A percentile compares a stretch with the other conserved stretches of the same genome.
phyloP scores from a whole-genome alignment of 2,113 vertebrate genomes.

The Azemiops feae region DNA sequence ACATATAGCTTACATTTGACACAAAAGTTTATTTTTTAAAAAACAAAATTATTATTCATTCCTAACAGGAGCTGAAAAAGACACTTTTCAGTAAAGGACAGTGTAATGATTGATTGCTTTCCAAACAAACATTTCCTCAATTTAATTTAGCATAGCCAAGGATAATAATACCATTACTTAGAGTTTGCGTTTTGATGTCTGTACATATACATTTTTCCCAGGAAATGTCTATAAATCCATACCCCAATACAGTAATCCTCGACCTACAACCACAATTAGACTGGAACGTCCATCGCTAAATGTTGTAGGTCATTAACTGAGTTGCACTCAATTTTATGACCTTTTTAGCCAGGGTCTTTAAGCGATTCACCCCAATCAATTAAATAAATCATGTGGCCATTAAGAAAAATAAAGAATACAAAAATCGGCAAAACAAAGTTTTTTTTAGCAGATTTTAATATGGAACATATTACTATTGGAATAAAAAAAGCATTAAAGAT shows the following conservation, averaged over 20 bases:
- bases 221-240: not conserved
- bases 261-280: not conserved
- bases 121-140: conserved; percentile 1
- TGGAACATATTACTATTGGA: not conserved
- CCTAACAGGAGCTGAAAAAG: conserved; percentile 19
- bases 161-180: not conserved
- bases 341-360: not conserved
- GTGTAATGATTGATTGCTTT: conserved; percentile 8
- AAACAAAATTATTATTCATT: conserved; percentile 39
- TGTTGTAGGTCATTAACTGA: not conserved
- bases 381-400: not conserved
- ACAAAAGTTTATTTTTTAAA: conserved; percentile 63
- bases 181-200: not conserved
- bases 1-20: conserved; percentile 36
- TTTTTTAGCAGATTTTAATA: not conserved
- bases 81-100: not conserved
- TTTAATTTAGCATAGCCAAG: not conserved
- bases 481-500: not conserved
- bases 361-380: not conserved
- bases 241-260: not conserved
- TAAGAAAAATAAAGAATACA: not conserved
- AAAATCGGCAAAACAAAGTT: not conserved
- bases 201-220: not conserved
- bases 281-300: not conserved
- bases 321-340: not conserved